Evolutionary conservation across 2,888 invertebrate species (phyloP).

Genomic region (Ceraclea dissimilis): DNA sequence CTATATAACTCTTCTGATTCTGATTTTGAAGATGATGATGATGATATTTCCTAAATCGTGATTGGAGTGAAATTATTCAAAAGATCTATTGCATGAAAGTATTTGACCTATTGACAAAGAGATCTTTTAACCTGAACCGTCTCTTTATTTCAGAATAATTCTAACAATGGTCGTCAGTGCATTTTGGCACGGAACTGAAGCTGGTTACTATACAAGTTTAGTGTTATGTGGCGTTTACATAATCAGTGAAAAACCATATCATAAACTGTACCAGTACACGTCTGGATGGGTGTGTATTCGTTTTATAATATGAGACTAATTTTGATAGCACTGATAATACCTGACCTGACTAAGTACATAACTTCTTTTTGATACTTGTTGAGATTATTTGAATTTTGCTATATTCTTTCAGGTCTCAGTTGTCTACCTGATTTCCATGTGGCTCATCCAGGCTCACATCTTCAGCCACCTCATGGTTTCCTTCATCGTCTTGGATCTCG

Average conservation of each 20-base stretch:
- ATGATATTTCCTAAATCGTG: too few relatives aligned
- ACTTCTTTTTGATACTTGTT: too few relatives aligned
- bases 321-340: too few relatives aligned
- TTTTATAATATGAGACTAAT: too few relatives aligned
- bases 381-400: too few relatives aligned
- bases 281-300: conserved; percentile 8
- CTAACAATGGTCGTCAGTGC: conserved; percentile 11
- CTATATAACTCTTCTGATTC: too few relatives aligned
- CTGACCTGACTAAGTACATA: too few relatives aligned
- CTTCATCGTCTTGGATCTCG: conserved; percentile 6
- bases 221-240: conserved; percentile 8
- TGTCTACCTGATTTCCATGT: conserved; percentile 7
- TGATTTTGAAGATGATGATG: too few relatives aligned
- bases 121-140: too few relatives aligned
- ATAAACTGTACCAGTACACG: conserved; percentile 11
- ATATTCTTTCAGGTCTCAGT: conserved; percentile 9
- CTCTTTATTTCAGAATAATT: conserved; percentile 1
- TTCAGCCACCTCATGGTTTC: conserved; percentile 12
- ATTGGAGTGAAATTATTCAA: too few relatives aligned
- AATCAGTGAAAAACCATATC: conserved; percentile 9
- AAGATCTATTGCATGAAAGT: too few relatives aligned
- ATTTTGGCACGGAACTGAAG: conserved; percentile 9
- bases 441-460: conserved; percentile 12
- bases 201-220: conserved; percentile 11
- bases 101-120: too few relatives aligned